phyloP scores from a whole-genome alignment of 2,888 invertebrate genomes.

The Perithous albicinctus region DNA sequence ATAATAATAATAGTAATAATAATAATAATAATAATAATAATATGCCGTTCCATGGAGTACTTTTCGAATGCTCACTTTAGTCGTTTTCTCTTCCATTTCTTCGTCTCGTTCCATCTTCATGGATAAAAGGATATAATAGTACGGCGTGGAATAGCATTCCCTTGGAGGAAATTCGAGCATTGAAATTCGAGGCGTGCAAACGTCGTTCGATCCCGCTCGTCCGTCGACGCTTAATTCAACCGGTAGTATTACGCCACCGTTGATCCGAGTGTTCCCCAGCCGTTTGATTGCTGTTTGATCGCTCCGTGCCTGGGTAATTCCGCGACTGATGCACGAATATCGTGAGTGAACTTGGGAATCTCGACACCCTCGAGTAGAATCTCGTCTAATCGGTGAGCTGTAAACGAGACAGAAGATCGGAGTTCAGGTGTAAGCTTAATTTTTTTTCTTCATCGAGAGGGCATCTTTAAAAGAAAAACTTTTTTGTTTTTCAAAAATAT shows the following conservation, averaged over 20 bases:
- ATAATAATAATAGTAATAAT: conserved; percentile 18
- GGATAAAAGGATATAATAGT: neutral
- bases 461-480: neutral
- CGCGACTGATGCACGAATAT: conserved; percentile 35
- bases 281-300: conserved; percentile 56
- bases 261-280: conserved; percentile 17
- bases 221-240: conserved; percentile 32
- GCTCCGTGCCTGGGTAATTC: conserved; percentile 18
- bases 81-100: neutral
- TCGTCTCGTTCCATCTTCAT: too few relatives aligned
- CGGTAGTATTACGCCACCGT: conserved; percentile 18
- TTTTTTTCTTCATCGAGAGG: neutral
- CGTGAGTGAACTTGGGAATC: conserved; percentile 31
- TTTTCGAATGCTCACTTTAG: neutral
- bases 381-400: neutral
- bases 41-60: neutral
- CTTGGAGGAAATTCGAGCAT: conserved; percentile 28
- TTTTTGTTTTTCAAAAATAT: too few relatives aligned
- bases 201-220: conserved; percentile 29
- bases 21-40: too few relatives aligned
- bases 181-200: conserved; percentile 32
- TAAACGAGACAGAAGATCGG: conserved; percentile 6
- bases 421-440: neutral
- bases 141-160: neutral
- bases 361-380: neutral